Evolutionary conservation across 2,888 invertebrate species (phyloP).

Genomic region (Synanthedon tipuliformis): DNA sequence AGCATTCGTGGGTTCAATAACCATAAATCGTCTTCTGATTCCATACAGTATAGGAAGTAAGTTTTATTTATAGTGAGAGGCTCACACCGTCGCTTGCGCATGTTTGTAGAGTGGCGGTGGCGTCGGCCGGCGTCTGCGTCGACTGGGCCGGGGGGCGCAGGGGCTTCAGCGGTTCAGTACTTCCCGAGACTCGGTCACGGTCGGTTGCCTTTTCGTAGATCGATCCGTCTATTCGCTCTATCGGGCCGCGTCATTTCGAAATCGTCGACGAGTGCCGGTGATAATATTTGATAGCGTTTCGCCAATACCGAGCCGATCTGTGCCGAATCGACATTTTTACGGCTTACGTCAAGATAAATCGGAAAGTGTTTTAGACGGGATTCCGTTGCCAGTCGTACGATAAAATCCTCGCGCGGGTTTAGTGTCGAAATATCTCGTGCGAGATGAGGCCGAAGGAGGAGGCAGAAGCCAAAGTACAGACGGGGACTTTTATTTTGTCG

Average conservation of each 20-base stretch:
- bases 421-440: conserved; percentile 17
- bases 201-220: conserved; percentile 21
- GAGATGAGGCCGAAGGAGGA: conserved; percentile 61
- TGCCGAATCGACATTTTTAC: conserved; percentile 40
- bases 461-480: conserved; percentile 47
- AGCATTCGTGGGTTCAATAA: conserved; percentile 59
- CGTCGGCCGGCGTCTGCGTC: conserved; percentile 4
- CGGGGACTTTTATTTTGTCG: conserved; percentile 68
- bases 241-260: conserved; percentile 33
- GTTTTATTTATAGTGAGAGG: conserved; percentile 58
- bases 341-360: conserved; percentile 33
- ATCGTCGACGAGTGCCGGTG: conserved; percentile 46
- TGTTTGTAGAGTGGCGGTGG: conserved; percentile 10
- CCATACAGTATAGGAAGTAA: conserved; percentile 55
- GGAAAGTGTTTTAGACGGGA: conserved; percentile 40
- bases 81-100: conserved; percentile 14
- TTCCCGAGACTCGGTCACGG: conserved; percentile 31
- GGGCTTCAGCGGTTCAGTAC: conserved; percentile 24
- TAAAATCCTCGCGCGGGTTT: conserved; percentile 31
- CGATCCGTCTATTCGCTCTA: conserved; percentile 23
- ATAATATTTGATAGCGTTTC: conserved; percentile 46
- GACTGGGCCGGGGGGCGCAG: conserved; percentile 15
- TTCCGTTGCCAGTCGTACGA: conserved; percentile 32
- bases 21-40: conserved; percentile 61
- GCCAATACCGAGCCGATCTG: conserved; percentile 45